These are phyloP conservation scores for Globodera rostochiensis DNA, from an alignment of 1,140 invertebrate genomes.

Conservation along the genomic window DNA sequence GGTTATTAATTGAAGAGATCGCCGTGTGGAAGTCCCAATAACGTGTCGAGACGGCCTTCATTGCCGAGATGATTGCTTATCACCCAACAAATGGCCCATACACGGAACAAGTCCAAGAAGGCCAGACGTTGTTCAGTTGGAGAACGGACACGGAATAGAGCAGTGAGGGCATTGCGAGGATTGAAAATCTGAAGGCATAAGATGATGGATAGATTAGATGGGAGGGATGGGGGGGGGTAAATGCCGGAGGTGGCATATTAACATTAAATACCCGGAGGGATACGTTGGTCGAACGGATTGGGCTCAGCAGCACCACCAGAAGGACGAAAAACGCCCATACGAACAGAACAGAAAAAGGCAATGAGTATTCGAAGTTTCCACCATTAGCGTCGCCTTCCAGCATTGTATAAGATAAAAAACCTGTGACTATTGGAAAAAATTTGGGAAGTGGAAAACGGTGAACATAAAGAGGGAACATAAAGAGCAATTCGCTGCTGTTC, in stretches of 20 bases:
- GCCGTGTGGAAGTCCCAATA: slow-evolving; percentile 49
- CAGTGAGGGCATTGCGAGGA: background rate
- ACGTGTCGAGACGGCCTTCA: slow-evolving; percentile 60
- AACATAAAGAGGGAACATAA: too few relatives aligned
- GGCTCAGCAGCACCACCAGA: background rate
- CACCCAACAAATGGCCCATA: slow-evolving; percentile 63
- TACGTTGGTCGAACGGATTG: background rate
- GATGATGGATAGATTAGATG: too few relatives aligned
- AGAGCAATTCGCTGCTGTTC: too few relatives aligned
- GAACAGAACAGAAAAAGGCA: background rate
- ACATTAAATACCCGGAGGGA: background rate
- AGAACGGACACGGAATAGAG: background rate
- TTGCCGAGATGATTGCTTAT: slow-evolving; percentile 61
- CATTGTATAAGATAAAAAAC: too few relatives aligned
- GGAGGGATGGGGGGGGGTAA: too few relatives aligned
- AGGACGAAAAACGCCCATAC: background rate
- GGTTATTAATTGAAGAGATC: background rate
- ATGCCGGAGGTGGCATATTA: too few relatives aligned
- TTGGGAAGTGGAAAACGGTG: too few relatives aligned
- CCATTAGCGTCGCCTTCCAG: too few relatives aligned
- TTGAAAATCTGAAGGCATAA: background rate
- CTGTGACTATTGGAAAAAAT: too few relatives aligned
- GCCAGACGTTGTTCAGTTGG: slow-evolving; percentile 38
- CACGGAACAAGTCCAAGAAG: slow-evolving; percentile 61
- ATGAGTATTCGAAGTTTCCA: background rate